Evolutionary conservation across 1,140 invertebrate genomes (phyloP).

Genomic region (Frieseomelitta varia): DNA sequence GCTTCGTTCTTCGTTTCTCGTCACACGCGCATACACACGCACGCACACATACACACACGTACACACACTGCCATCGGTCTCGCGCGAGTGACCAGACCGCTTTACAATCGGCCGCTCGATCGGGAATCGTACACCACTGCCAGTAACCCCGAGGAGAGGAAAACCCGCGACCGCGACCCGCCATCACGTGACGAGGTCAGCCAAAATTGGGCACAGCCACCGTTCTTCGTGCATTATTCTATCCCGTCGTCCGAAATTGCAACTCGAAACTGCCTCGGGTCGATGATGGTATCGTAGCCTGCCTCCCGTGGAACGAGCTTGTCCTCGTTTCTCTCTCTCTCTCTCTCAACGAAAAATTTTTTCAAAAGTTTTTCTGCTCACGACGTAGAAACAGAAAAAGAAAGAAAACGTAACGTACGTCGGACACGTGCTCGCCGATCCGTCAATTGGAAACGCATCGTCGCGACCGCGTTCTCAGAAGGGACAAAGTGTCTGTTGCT

Average conservation of each 20-base stretch:
- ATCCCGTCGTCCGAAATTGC: conserved; percentile 23
- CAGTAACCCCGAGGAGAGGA: background rate
- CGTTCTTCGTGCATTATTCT: conserved; percentile 40
- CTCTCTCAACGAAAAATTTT: too few species aligned
- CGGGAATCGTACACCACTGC: conserved; percentile 28
- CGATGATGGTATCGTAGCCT: background rate
- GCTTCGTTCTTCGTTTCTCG: background rate
- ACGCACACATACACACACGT: too few species aligned
- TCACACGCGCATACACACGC: too few species aligned
- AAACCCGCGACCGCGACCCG: background rate
- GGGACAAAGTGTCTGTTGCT: too few species aligned
- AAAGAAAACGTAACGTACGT: too few species aligned
- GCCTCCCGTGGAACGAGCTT: too few species aligned
- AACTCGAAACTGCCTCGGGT: conserved; percentile 48
- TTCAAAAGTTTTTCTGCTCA: too few species aligned
- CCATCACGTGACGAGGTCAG: conserved; percentile 28
- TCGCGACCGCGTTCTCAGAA: too few species aligned
- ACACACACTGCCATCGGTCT: conserved; percentile 26
- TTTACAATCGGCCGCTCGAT: conserved; percentile 16
- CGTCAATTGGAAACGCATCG: too few species aligned
- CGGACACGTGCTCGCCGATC: too few species aligned
- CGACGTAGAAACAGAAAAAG: too few species aligned
- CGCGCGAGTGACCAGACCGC: background rate
- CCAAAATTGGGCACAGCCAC: conserved; percentile 7
- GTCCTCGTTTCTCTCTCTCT: too few species aligned